Evolutionary conservation across 2,888 invertebrate species (phyloP), one percentile per base, ranked within the genome.

Genomic region (Pocota personata): DNA sequence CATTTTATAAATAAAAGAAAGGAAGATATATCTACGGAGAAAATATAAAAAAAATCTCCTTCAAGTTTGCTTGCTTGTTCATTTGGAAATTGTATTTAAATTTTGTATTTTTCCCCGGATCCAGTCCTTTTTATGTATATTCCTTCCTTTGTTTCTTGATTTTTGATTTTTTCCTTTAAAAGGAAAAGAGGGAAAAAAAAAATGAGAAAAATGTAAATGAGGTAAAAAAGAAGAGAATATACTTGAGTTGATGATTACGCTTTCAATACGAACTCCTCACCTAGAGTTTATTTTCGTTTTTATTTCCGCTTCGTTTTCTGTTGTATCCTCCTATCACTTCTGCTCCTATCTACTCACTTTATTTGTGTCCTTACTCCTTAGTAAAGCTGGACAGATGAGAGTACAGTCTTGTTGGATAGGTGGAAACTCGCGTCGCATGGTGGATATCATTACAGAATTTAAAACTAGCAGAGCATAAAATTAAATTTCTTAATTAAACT

Each of bases 401-500:
- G n/a, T 14, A 58, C 6, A 14, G 7, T 57, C 3, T 19, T 6
- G 16, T 37, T n/a, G 30, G 37, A 57, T 50, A 58, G 21, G 40
- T 32, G 35, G 19, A 16, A 24, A 16, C 48, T 14, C 19, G 6
- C 35, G 35, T 2, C 12, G 35, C 21, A 43, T 50, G 37, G 52
- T 48, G 12, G 73, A 7, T 57, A 35, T 52, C 48, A 66, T 58
- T 64, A 10, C n/a, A 73, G 66, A 62, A 67, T 57, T 60, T 14
- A 52, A 82, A 76, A 67, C 75, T 58, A 87, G 19, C 84, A 48
- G 69, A 75, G 88, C 87, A 78, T 88, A 76, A 88, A 88, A 88
- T 87, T 88, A 73, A 87, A 88, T 84, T 82, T 87, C 82, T 88
- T 72, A 87, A 87, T 87, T 87, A 87, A 83, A 83, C 75, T 84